Evolutionary conservation across 2,797 vertebrate genomes (phyloP).

Genomic region (Acipenser ruthenus): DNA sequence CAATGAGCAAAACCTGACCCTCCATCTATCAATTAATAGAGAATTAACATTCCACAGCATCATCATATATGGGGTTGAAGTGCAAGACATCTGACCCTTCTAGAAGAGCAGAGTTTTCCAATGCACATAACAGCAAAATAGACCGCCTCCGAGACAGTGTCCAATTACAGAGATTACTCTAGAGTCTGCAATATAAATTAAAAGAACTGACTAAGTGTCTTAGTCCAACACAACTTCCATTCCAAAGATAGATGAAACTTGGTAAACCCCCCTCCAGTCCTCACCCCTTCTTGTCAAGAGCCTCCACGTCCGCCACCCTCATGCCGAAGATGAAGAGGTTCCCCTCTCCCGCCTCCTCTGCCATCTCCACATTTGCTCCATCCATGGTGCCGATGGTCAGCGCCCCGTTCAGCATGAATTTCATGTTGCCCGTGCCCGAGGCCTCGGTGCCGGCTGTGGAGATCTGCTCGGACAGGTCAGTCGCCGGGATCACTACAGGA

Average conservation of each 20-base stretch:
- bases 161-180: too few species aligned
- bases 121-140: too few species aligned
- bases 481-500: conserved; percentile 83
- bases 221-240: too few species aligned
- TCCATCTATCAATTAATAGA: too few species aligned
- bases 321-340: conserved; percentile 96
- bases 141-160: too few species aligned
- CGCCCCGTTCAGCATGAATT: conserved; percentile 95
- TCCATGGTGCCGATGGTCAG: conserved; percentile 97
- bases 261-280: background rate
- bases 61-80: too few species aligned
- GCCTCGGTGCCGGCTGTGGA: conserved; percentile 92
- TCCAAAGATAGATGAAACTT: background rate
- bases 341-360: conserved; percentile 85
- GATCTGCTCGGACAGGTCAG: conserved; percentile 92
- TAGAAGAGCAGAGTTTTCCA: too few species aligned
- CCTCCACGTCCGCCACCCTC: conserved; percentile 77
- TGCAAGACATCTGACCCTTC: too few species aligned
- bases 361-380: conserved; percentile 95
- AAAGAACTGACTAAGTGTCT: too few species aligned
- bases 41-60: too few species aligned
- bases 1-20: too few species aligned
- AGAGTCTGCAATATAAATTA: too few species aligned
- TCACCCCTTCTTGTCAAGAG: conserved; percentile 80
- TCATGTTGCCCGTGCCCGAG: conserved; percentile 94